Percentiles rank a stretch among this genome's conserved stretches.
These are phyloP conservation scores for Cygnus buccinator DNA, from an alignment of 2,113 vertebrate species.

Conservation along the genomic window DNA sequence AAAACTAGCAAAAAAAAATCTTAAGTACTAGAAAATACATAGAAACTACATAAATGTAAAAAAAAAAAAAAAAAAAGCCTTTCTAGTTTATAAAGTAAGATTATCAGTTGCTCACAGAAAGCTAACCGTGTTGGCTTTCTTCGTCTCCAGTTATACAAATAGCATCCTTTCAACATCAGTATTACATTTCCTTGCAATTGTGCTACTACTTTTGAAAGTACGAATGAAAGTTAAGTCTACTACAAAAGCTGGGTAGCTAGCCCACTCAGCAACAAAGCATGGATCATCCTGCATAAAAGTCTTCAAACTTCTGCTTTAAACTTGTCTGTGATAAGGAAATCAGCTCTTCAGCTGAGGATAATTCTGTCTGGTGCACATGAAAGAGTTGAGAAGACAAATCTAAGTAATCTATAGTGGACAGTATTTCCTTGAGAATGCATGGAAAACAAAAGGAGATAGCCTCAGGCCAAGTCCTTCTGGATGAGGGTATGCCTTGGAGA, in stretches of 20 bases:
- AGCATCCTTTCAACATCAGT: not conserved
- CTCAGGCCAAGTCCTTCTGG: not conserved
- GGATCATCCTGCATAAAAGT: not conserved
- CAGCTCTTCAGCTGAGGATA: not conserved
- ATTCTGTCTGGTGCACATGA: not conserved
- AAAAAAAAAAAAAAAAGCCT: not conserved
- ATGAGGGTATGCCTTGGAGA: not conserved
- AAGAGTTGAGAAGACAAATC: not conserved
- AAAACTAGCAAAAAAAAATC: not conserved
- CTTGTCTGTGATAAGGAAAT: accelerated
- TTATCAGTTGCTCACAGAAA: not conserved
- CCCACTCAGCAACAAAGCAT: not conserved
- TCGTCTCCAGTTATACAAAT: not conserved
- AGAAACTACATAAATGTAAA: not conserved
- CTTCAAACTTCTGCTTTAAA: not conserved
- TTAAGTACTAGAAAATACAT: not conserved
- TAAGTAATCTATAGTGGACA: not conserved
- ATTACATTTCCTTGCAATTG: not conserved
- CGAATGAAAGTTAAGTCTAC: not conserved
- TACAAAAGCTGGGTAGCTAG: not conserved
- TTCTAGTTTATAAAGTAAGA: not conserved
- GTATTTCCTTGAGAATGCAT: not conserved
- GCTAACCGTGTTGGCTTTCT: not conserved
- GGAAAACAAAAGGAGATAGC: not conserved
- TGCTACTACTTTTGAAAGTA: not conserved